phyloP scores from a whole-genome alignment of 2,888 invertebrate species.

The Drosophila robusta region DNA sequence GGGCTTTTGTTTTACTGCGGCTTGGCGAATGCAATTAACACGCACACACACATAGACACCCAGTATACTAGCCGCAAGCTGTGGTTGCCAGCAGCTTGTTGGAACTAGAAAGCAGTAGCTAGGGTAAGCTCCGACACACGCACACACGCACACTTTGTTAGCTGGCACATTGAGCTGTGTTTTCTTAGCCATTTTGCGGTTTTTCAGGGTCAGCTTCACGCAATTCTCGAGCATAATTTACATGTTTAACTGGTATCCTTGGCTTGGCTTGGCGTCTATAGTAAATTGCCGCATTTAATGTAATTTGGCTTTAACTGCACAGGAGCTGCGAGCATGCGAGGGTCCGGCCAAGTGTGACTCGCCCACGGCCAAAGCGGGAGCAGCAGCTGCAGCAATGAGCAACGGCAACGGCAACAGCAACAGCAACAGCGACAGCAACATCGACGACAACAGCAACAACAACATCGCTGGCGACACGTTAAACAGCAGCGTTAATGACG shows the following conservation, averaged over 20 bases:
- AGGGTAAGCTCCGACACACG: not conserved
- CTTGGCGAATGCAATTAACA: conserved; percentile 63
- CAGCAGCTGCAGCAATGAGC: conserved; percentile 47
- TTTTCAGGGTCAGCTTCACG: conserved; percentile 8
- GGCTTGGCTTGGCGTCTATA: not conserved
- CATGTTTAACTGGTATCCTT: conserved; percentile 5
- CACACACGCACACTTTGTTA: conserved; percentile 1
- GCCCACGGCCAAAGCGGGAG: conserved; percentile 2
- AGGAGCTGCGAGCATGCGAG: conserved; percentile 7
- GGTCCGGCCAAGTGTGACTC: conserved; percentile 10
- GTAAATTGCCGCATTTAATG: not conserved
- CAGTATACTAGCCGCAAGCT: conserved; percentile 37
- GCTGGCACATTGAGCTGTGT: not conserved
- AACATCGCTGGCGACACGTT: conserved; percentile 41
- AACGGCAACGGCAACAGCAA: conserved; percentile 27
- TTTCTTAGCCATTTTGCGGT: conserved; percentile 23
- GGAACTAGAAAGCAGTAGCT: not conserved
- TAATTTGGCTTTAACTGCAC: not conserved
- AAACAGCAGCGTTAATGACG: conserved; percentile 42
- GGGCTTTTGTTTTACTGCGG: conserved; percentile 5
- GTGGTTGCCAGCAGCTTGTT: conserved; percentile 28
- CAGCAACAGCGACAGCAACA: conserved; percentile 18
- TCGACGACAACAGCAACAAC: conserved; percentile 13
- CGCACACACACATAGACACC: not conserved
- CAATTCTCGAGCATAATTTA: conserved; percentile 24